These are phyloP conservation scores for Malurus leucopterus DNA, from an alignment of 2,797 vertebrate genomes.

Conservation along the genomic window DNA sequence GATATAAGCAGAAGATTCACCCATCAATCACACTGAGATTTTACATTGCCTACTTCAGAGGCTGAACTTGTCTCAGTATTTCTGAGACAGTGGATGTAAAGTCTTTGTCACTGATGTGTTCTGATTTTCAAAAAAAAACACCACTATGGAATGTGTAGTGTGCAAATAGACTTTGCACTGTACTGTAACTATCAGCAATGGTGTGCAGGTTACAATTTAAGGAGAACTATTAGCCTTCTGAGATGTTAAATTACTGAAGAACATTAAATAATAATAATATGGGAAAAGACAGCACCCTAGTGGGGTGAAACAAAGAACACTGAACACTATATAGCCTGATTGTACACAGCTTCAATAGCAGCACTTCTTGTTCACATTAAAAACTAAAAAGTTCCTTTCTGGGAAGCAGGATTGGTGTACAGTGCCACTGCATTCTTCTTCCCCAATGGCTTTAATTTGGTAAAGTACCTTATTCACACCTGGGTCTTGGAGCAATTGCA, in stretches of 20 bases:
- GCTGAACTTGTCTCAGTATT: neutral
- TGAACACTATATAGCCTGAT: neutral
- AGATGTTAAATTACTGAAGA: slow-evolving; percentile 46
- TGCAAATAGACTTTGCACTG: slow-evolving; percentile 60
- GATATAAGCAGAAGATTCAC: neutral
- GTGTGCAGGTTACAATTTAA: slow-evolving; percentile 56
- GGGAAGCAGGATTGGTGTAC: neutral
- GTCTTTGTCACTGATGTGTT: slow-evolving; percentile 34
- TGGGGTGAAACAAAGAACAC: slow-evolving; percentile 50
- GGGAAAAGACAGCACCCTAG: slow-evolving; percentile 37
- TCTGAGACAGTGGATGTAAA: neutral
- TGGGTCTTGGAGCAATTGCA: neutral
- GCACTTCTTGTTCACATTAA: slow-evolving; percentile 4
- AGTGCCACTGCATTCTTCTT: slow-evolving; percentile 1
- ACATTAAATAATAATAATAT: slow-evolving; percentile 40
- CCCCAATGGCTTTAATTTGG: neutral
- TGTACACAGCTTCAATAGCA: neutral
- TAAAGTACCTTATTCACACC: neutral
- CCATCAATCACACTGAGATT: neutral
- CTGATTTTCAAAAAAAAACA: slow-evolving; percentile 7
- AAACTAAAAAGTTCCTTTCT: slow-evolving; percentile 24
- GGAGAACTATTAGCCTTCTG: slow-evolving; percentile 51
- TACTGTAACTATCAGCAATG: slow-evolving; percentile 27
- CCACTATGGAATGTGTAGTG: neutral
- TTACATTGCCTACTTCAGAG: neutral